Base-by-base conservation (phyloP, 2,797 vertebrate species). In the Cynodonichthys magdalenae region DNA sequence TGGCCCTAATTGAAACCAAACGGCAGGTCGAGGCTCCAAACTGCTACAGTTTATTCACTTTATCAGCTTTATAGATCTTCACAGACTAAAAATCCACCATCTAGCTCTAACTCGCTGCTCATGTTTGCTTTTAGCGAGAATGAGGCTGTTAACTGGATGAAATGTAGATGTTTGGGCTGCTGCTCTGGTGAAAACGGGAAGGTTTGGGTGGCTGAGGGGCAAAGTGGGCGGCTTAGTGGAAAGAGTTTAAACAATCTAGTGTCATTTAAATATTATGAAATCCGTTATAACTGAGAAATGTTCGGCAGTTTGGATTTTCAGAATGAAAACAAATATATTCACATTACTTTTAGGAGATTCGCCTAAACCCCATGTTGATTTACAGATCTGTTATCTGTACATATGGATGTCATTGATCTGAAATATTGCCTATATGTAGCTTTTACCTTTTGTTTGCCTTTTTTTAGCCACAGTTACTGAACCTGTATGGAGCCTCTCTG, bases 1-100 rank as follows among this genome's bases (percentile, higher is more conserved):
- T 92, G 89, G 87, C 87, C 53, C 85, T 89, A 94, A 93, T 90
- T 79, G 80, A 83, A 79, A 87, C 90, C 91, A 95, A 95, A 94
- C 92, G 90, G 80, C 81, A 80, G 85, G 84, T 80, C 79, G 90
- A 90, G 88, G 82, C 84, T 80, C 58, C 58, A 63, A 80, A 84
- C 49, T 88, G 89, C 90, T 89, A 90, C 49, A 62, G 83, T 66
- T 85, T 87, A 90, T 93, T 88, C 89, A 88, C 90, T 94, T 91
- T 92, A 94, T 94, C 92, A 92, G 81, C 83, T 94, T 94, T 95
- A 93, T 94, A 94, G 94, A 94, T 92, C 85, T 92, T 87, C 90
- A 90, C 81, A 82, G 89, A 82, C 85, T 81, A 77, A 24, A 88
- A 89, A 88, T 91, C 89, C 82, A 81, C 82, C 92, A 91, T 85